Evolutionary conservation across 2,113 vertebrate genomes (phyloP).

Genomic region (Sterrhoptilus dennistouni): DNA sequence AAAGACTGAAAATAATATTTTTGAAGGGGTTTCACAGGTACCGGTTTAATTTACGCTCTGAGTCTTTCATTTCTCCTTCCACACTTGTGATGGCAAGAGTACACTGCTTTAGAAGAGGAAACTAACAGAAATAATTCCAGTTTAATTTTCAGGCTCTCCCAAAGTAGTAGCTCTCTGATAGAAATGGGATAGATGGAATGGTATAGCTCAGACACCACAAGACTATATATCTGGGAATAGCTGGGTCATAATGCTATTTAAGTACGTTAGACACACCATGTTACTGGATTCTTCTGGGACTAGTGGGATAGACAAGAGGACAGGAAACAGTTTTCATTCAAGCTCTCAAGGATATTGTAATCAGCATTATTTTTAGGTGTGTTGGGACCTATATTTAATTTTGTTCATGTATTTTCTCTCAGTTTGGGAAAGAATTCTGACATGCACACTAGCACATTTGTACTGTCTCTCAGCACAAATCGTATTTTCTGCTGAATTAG

Average conservation of each 20-base stretch:
- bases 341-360: background rate
- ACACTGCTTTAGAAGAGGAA: background rate
- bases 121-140: background rate
- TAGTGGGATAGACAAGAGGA: background rate
- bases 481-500: background rate
- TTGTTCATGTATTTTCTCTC: background rate
- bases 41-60: conserved; percentile 9
- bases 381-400: background rate
- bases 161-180: background rate
- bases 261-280: background rate
- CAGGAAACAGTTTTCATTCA: background rate
- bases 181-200: background rate
- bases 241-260: background rate
- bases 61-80: background rate
- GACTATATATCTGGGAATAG: background rate
- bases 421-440: background rate
- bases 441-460: background rate
- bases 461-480: background rate
- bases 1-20: conserved; percentile 14
- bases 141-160: background rate
- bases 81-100: background rate
- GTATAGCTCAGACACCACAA: background rate
- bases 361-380: background rate
- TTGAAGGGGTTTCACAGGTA: background rate
- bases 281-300: background rate